A percentile compares a stretch with the other conserved stretches of the same genome.
phyloP scores from a whole-genome alignment of 2,113 vertebrate genomes.

The Saccopteryx leptura region DNA sequence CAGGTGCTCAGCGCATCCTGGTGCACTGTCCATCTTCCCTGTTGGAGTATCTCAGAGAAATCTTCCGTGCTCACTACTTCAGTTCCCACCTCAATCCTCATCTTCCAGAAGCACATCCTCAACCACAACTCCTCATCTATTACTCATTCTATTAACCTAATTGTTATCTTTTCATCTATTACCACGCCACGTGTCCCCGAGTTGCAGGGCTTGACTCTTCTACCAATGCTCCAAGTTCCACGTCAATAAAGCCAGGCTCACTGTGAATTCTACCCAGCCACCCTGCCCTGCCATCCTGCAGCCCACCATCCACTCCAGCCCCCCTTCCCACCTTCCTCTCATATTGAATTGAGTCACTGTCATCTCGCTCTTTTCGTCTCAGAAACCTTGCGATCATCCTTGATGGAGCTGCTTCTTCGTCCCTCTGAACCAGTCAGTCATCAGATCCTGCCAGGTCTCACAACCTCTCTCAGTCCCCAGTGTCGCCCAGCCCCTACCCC shows the following conservation, averaged over 20 bases:
- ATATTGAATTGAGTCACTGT: not conserved
- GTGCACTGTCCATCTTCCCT: not conserved
- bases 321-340: not conserved
- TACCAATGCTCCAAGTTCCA: not conserved
- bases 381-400: not conserved
- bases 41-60: not conserved
- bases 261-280: not conserved
- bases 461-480: not conserved
- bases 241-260: not conserved
- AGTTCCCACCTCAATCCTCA: not conserved
- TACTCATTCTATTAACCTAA: constrained; percentile 14
- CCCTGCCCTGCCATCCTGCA: not conserved
- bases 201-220: not conserved
- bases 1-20: not conserved
- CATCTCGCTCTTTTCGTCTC: too few relatives aligned
- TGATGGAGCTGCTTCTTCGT: not conserved
- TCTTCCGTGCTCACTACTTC: not conserved
- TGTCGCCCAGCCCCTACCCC: not conserved
- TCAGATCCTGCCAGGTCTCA: not conserved
- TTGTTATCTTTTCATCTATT: not conserved
- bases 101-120: not conserved
- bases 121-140: not conserved
- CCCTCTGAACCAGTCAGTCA: not conserved
- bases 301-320: not conserved
- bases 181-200: not conserved